Evolutionary conservation across 1,140 invertebrate species (phyloP).

Genomic region (Dinothrombium tinctorium): DNA sequence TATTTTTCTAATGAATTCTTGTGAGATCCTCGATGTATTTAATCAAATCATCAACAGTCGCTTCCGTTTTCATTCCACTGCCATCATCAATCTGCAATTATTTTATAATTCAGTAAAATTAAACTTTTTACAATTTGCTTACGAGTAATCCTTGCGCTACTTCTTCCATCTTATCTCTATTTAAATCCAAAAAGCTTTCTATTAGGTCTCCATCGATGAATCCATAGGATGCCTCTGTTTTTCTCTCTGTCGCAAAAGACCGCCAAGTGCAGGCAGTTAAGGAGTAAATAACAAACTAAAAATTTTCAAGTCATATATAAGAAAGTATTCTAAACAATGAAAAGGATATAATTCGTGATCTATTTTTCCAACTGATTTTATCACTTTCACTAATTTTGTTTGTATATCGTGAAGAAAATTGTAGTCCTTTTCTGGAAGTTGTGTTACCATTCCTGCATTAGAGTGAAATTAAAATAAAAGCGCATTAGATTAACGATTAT

Average conservation of each 20-base stretch:
- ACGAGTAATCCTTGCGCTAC: constrained; percentile 59
- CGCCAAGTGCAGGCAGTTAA: no score
- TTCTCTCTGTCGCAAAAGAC: constrained; percentile 27
- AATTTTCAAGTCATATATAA: constrained; percentile 40
- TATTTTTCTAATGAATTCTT: constrained; percentile 52
- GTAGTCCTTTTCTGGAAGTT: constrained; percentile 64
- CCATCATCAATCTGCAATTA: constrained; percentile 54
- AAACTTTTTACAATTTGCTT: constrained; percentile 14
- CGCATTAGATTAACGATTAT: constrained; percentile 9
- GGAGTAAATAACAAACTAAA: no score
- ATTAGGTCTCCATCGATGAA: constrained; percentile 97
- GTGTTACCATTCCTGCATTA: constrained; percentile 57
- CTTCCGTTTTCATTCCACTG: constrained; percentile 57
- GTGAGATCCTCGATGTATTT: constrained; percentile 95
- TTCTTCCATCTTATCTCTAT: constrained; percentile 66
- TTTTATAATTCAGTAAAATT: background rate
- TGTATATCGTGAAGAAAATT: constrained; percentile 66
- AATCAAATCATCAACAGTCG: constrained; percentile 77
- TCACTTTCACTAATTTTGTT: constrained; percentile 52
- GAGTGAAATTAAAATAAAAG: background rate
- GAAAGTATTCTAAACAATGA: no score
- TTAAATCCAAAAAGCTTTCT: constrained; percentile 84
- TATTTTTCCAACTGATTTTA: constrained; percentile 87
- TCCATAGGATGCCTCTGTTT: constrained; percentile 35
- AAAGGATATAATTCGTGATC: constrained; percentile 65